Base-by-base conservation (phyloP, 1,140 invertebrate genomes). In the Drosophila pseudoobscura region DNA sequence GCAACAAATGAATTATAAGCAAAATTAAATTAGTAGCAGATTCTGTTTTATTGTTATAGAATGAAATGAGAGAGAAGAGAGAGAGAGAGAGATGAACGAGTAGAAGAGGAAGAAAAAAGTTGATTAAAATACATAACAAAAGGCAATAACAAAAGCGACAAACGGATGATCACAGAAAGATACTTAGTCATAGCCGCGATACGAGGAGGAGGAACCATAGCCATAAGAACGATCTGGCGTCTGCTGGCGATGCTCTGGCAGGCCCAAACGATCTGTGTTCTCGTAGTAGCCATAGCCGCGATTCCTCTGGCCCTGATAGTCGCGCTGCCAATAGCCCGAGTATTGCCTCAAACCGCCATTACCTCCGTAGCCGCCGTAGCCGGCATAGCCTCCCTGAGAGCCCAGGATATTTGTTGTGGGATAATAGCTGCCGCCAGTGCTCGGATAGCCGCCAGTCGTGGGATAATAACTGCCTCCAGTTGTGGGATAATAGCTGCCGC, bases 311-410 rank as follows among this genome's bases (percentile, higher is more conserved):
- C 91, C 91, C 26, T 57, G 71, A 52, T 91, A 91, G 35, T 83
- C 75, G 13, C 88, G 88, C 78, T 90, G 85, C 78, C 85, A 91
- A 73, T 92, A 92, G 9, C 92, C 92, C 35, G 79, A 90, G 68
- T 92, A 92, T 45, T 92, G 91, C 41, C 66, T 70, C 7, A 92
- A 76, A 43, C 92, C 91, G 39, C 91, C 91, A 89, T 92, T 92
- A 89, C 92, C 92, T 80, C 90, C 88, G 26, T 92, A 92, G 17
- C 92, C 91, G 6, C 92, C 91, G 24, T 92, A 92, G 6, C 92
- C 92, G 53, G 90, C 87, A 50, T 91, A 87, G 17, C 75, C 89
- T 15, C 66, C 71, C n/a, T 74, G 71, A 6, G 70, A 59, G 6
- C 90, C 92, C 46, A 83, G 45, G 17, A 83, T 91, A 49, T 91